A percentile compares a stretch with the other conserved stretches of the same genome.
Conservation (phyloP, 2,797 vertebrate genomes). For the Hydrophis major region DNA sequence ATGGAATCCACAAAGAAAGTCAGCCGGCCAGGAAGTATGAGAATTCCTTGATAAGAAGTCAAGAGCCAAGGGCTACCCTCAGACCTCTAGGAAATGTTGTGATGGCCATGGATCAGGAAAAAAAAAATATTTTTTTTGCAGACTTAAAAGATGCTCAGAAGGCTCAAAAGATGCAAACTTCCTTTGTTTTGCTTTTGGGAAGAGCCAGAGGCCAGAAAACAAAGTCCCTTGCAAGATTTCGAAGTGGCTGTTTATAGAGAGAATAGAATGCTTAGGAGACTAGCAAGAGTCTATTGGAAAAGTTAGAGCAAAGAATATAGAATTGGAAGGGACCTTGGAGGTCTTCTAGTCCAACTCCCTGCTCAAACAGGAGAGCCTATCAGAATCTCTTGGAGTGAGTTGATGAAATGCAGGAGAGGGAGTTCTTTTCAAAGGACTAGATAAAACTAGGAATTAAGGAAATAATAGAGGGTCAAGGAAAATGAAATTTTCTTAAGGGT, state of each 20-base stretch:
- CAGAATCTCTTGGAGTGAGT: not conserved
- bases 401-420: not conserved
- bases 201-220: not conserved
- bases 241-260: not conserved
- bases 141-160: not conserved
- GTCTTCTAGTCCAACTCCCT: too few species aligned
- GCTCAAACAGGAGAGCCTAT: too few species aligned
- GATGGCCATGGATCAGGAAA: not conserved
- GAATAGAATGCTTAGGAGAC: not conserved
- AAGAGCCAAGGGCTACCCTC: not conserved
- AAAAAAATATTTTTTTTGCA: not conserved
- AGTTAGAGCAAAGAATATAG: not conserved
- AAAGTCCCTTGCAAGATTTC: not conserved
- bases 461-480: not conserved
- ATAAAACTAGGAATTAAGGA: not conserved
- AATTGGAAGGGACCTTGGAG: not conserved
- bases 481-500: not conserved
- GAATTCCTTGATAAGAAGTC: not conserved
- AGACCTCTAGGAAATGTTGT: not conserved
- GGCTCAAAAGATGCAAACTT: not conserved
- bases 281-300: not conserved
- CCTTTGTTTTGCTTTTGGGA: not conserved
- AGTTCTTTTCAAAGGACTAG: not conserved
- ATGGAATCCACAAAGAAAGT: not conserved
- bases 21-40: not conserved